Evolutionary conservation across 2,113 vertebrate species (phyloP).

Genomic region (Megaceryle maxima): DNA sequence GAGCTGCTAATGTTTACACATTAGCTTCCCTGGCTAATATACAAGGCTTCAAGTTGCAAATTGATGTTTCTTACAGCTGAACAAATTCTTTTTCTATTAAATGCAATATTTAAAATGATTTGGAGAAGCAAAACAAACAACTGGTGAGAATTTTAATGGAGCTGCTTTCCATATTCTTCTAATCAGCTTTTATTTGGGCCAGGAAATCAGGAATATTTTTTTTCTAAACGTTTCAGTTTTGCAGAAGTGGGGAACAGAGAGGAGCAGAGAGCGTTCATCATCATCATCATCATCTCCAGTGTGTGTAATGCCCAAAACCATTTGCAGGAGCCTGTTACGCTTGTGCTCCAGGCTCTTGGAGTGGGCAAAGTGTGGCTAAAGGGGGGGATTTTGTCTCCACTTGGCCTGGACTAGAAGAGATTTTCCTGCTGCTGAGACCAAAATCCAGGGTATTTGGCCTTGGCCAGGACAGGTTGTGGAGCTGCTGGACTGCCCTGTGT

Average conservation of each 20-base stretch:
- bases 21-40: slow-evolving; percentile 66
- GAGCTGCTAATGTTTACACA: slow-evolving; percentile 67
- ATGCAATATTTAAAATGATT: slow-evolving; percentile 67
- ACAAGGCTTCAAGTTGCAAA: slow-evolving; percentile 67
- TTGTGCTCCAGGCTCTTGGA: not conserved
- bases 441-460: no score
- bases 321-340: not conserved
- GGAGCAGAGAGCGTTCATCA: not conserved
- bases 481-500: not conserved
- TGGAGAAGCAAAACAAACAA: slow-evolving; percentile 58
- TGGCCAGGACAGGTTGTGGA: fast-evolving
- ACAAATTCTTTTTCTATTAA: slow-evolving; percentile 73
- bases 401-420: not conserved
- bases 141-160: slow-evolving; percentile 56
- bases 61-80: slow-evolving; percentile 69
- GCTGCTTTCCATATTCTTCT: slow-evolving; percentile 49
- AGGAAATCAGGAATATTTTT: not conserved
- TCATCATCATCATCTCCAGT: fast-evolving
- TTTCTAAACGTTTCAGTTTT: not conserved
- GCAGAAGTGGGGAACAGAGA: not conserved
- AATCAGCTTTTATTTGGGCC: not conserved
- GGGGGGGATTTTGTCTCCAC: not conserved
- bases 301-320: not conserved
- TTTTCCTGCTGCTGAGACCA: not conserved
- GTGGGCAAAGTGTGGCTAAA: not conserved